Evolutionary conservation across 2,797 vertebrate genomes (phyloP), one percentile per base, ranked within the genome.

Genomic region (Platalea minor): DNA sequence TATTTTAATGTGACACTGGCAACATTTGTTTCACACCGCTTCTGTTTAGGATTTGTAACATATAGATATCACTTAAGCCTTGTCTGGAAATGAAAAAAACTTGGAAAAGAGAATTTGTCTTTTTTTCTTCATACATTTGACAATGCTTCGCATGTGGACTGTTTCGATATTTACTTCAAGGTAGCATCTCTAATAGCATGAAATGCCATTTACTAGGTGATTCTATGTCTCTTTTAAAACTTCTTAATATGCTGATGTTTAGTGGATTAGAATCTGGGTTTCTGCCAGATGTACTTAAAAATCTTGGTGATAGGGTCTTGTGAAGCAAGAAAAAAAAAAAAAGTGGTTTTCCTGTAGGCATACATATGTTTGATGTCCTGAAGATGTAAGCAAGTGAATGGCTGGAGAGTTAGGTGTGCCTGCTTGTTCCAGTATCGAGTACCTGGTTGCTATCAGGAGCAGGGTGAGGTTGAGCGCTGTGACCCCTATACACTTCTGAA

Each of bases 371-470:
- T 7, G 3, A 1, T 87, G 51, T 92, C 45, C 23, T 41, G 78
- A 63, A 64, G 60, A 54, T 39, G 3, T 63, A 77, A 89, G 73
- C 11, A 53, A 76, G 45, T 28, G 48, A 67, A 59, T 68, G 45
- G 19, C 25, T 81, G 33, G 28, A 11, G 17, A 56, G 19, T 60
- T 81, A 54, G 53, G 35, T 50, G 25, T 46, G 21, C 13, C 14
- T 85, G 15, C 11, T 50, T 50, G 35, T 67, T 77, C 39, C 31
- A 57, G 6, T 80, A 72, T 37, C 3, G 10, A 45, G 7, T 88
- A 37, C 29, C 12, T 1, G 1, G 1, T 2, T 84, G 64, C 43
- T 70, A 0, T 25, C 5, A 4, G 53, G 23, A 82, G 8, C n/a
- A 8, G 10, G 7, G 31, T 76, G 60, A 69, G 24, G 12, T 11